Conservation (phyloP, 2,113 vertebrate species). For the Oxyura jamaicensis region DNA sequence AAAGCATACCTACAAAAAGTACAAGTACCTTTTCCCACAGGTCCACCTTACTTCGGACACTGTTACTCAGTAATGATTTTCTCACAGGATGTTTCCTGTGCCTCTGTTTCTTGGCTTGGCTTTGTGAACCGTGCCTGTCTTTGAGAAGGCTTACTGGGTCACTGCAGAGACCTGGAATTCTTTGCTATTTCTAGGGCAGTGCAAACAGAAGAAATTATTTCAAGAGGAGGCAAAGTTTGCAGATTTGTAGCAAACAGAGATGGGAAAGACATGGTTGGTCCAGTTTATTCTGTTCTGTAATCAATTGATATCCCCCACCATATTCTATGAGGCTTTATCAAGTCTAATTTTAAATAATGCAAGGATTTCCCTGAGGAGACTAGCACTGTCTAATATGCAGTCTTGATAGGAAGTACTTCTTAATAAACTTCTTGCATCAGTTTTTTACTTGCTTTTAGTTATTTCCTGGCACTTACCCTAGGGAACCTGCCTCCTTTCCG, state of each 20-base stretch:
- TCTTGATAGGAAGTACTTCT: neutral
- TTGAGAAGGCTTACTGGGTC: neutral
- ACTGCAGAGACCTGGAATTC: slow-evolving; percentile 11
- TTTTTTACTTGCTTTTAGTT: slow-evolving; percentile 4
- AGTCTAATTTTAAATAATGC: slow-evolving; percentile 36
- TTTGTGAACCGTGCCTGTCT: neutral
- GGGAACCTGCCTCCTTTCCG: neutral
- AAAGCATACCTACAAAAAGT: neutral
- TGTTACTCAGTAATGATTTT: slow-evolving; percentile 16
- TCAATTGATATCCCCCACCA: neutral
- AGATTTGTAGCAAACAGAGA: slow-evolving; percentile 46
- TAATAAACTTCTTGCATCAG: slow-evolving; percentile 1
- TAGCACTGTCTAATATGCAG: neutral
- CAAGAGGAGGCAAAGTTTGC: slow-evolving; percentile 17
- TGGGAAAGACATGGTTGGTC: neutral
- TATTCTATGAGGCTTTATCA: neutral
- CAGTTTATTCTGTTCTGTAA: neutral
- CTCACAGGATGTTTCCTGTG: neutral
- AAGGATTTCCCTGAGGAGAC: neutral
- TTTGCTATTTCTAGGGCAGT: slow-evolving; percentile 25
- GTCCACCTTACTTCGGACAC: neutral
- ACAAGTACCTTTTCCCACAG: neutral
- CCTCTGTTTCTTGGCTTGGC: neutral
- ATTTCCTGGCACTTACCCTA: neutral
- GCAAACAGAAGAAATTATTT: slow-evolving; percentile 49